Evolutionary conservation across 2,888 invertebrate genomes (phyloP).

Genomic region (Creontiades dilutus): DNA sequence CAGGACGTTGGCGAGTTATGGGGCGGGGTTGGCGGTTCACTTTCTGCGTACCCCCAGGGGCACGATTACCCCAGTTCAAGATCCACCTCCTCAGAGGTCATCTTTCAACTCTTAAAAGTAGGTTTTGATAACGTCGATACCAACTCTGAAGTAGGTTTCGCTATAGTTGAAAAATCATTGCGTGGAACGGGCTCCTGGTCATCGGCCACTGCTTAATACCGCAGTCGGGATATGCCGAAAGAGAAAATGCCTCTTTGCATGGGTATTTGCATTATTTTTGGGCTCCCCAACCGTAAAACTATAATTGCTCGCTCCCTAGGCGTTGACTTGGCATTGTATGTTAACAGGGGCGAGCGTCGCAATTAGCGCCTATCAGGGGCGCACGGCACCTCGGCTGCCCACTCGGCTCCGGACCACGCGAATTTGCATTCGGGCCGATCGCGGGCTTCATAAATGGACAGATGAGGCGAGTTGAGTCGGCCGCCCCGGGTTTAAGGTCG

Average conservation of each 20-base stretch:
- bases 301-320: background rate
- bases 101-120: too few relatives aligned
- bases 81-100: too few relatives aligned
- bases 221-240: background rate
- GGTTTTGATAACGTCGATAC: too few relatives aligned
- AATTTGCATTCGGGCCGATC: background rate
- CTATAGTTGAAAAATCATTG: too few relatives aligned
- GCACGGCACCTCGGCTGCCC: background rate
- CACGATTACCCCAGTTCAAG: too few relatives aligned
- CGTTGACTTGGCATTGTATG: slow-evolving; percentile 22
- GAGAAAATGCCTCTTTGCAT: background rate
- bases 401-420: background rate
- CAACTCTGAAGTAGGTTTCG: too few relatives aligned
- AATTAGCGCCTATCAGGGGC: slow-evolving; percentile 2
- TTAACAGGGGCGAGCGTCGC: background rate
- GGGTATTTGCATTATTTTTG: background rate
- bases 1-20: too few relatives aligned
- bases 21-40: too few relatives aligned
- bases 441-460: background rate
- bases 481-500: background rate
- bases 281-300: background rate
- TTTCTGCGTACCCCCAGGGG: too few relatives aligned
- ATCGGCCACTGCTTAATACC: background rate
- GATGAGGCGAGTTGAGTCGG: background rate
- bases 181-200: background rate